These are phyloP conservation scores for Villa cingulata DNA, from an alignment of 2,888 invertebrate genomes.

Conservation along the genomic window DNA sequence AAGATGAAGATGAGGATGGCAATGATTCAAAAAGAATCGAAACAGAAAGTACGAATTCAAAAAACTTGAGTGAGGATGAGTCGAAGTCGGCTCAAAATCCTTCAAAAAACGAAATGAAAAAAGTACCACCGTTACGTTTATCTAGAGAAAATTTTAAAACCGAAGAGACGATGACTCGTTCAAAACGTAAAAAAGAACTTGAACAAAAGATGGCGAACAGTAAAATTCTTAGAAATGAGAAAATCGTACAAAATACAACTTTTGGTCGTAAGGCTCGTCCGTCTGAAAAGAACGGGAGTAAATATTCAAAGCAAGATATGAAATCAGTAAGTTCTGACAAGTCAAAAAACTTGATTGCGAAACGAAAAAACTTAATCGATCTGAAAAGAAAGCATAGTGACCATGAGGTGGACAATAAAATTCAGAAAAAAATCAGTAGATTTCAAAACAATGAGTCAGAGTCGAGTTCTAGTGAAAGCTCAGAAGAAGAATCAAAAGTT, in stretches of 20 bases:
- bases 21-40: neutral
- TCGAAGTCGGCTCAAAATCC: neutral
- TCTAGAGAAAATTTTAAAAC: constrained; percentile 1
- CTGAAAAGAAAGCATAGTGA: constrained; percentile 13
- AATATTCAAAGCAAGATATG: neutral
- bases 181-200: constrained; percentile 29
- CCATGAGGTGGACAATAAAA: constrained; percentile 8
- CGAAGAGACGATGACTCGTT: constrained; percentile 35
- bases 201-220: constrained; percentile 32
- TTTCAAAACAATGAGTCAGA: constrained; percentile 2
- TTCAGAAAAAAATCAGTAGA: neutral
- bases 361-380: constrained; percentile 4
- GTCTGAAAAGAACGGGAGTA: neutral
- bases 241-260: constrained; percentile 26
- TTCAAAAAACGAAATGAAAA: constrained; percentile 2
- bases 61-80: neutral
- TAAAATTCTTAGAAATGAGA: constrained; percentile 32
- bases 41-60: neutral
- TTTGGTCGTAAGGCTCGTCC: neutral
- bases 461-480: constrained; percentile 5
- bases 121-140: neutral
- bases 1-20: neutral
- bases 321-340: constrained; percentile 5
- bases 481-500: constrained; percentile 22
- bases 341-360: neutral